Evolutionary conservation across 2,797 vertebrate species (phyloP), one percentile per base, ranked within the genome.

Genomic region (Knipowitschia caucasica): DNA sequence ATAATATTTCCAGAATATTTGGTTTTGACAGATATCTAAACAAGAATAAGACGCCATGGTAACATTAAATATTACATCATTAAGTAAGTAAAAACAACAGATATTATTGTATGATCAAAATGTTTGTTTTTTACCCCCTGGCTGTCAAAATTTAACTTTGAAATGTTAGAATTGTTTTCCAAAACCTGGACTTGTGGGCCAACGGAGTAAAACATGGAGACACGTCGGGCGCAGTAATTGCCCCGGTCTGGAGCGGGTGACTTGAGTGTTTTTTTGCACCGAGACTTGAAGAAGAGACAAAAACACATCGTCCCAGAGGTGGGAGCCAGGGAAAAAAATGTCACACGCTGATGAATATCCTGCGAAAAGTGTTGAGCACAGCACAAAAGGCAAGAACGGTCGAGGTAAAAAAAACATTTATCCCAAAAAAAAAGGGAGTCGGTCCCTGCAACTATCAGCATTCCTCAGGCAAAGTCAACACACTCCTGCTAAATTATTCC

Each of bases 101-200:
- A 11, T 12, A 21, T 39, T 39, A 39, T 21, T 11, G n/a, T n/a
- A 11, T 39, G 3, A 21, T 21, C 5, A 10, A 10, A 10, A 8
- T n/a, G n/a, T 18, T 30, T 30, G 9, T 7, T 4, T 39, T 39
- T 38, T 39, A n/a, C n/a, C n/a, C n/a, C 36, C 18, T 39, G 18
- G 8, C 17, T 39, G 20, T 39, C 18, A 17, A 36, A 17, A 6
- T n/a, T 36, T 7, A 39, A 20, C 7, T 20, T 15, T 39, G 4
- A 11, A 11, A 18, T 38, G 8, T 20, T 20, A 20, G 36, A 8
- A 20, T 18, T 1, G 18, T 24, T 47, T 47, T 17, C 27, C 18
- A 39, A 78, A 67, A 65, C 65, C 56, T 53, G 62, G 64, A 63
- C 69, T 75, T 67, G 45, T 53, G 39, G 70, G 74, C 58, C 67